Evolutionary conservation across 2,797 vertebrate genomes (phyloP).

Genomic region (Hybognathus amarus): DNA sequence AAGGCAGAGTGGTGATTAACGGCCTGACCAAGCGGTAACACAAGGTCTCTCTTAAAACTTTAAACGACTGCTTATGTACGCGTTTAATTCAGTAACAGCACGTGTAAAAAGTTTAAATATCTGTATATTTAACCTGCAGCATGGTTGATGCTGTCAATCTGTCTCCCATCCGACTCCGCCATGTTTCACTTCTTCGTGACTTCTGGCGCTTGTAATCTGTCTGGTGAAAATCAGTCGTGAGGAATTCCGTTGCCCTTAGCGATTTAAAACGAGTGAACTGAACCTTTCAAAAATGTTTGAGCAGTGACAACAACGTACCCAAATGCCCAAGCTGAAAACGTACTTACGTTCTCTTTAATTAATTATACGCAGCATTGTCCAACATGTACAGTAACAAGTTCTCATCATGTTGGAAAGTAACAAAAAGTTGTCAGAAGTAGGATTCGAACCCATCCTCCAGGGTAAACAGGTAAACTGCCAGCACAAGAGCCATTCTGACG

Average conservation of each 20-base stretch:
- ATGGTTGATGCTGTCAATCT: slow-evolving; percentile 57
- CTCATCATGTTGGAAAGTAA: no score
- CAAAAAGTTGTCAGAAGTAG: no score
- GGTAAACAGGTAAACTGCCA: no score
- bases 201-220: slow-evolving; percentile 10
- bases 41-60: not conserved
- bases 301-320: no score
- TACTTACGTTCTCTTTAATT: no score
- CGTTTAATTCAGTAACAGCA: not conserved
- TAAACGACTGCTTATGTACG: not conserved
- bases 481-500: slow-evolving; percentile 9
- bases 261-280: not conserved
- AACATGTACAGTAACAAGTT: no score
- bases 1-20: not conserved
- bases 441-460: not conserved
- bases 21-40: not conserved
- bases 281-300: no score
- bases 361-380: no score
- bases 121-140: slow-evolving; percentile 43
- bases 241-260: slow-evolving; percentile 9
- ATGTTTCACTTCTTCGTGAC: slow-evolving; percentile 72
- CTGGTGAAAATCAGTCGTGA: not conserved
- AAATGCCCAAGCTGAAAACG: no score
- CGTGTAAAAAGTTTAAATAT: not conserved
- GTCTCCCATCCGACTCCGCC: slow-evolving; percentile 73